These are phyloP conservation scores for Illadopsis cleaveri DNA, from an alignment of 2,113 vertebrate species.

Conservation along the genomic window DNA sequence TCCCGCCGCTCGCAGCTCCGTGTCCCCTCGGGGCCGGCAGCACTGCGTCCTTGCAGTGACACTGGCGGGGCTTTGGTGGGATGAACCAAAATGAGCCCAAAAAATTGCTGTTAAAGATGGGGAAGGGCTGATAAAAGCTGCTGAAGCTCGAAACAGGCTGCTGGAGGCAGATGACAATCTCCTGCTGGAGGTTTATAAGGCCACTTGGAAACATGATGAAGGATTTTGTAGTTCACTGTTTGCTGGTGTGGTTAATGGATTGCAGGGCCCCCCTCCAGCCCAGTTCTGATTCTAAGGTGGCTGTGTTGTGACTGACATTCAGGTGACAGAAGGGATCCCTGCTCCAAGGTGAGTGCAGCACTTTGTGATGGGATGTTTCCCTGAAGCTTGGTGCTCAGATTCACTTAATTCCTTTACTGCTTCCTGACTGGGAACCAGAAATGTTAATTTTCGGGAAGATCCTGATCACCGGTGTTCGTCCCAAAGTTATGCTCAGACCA, in stretches of 20 bases:
- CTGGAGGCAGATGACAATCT: neutral
- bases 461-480: neutral
- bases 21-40: neutral
- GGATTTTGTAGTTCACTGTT: neutral
- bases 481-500: neutral
- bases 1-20: accelerated
- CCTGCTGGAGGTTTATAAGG: accelerated
- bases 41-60: neutral
- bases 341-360: neutral
- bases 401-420: neutral
- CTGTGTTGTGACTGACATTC: neutral
- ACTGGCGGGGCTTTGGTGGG: no score
- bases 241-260: neutral
- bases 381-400: neutral
- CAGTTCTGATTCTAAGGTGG: neutral
- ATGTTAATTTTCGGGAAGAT: neutral
- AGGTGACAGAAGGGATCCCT: neutral
- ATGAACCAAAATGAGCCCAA: neutral
- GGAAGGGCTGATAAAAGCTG: neutral
- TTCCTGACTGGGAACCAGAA: neutral
- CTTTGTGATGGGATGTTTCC: neutral
- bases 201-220: neutral
- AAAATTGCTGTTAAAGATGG: neutral
- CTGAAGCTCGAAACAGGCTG: neutral
- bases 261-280: no score